Evolutionary conservation across 2,888 invertebrate genomes (phyloP), one percentile per base, ranked within the genome.

Genomic region (Agrilus cyanescens): DNA sequence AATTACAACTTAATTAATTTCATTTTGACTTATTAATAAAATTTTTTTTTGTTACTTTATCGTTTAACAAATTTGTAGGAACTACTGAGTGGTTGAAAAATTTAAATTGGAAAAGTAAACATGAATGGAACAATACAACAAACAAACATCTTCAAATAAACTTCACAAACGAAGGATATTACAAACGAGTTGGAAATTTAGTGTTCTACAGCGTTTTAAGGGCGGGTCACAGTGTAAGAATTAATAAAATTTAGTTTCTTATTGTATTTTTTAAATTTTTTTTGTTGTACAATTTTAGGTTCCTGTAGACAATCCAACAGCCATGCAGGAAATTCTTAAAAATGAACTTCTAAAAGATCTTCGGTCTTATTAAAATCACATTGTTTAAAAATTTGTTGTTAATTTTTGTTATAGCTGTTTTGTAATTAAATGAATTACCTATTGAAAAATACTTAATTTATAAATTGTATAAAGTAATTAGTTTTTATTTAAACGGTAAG

Each of bases 161-260:
- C 50, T 66, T 74, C 43, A 63, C 71, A 31, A 69, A 84, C 32
- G 84, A 85, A 60, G 89, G 84, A 13, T 89, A 82, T 57, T 72
- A 76, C 48, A 84, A 86, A 58, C 66, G 73, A 10, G 74, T 73
- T 46, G 76, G 75, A 43, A 82, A 82, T 52, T 77, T 89, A 43
- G 67, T 74, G 38, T 79, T 87, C 62, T 87, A 81, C 61, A 87
- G 84, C 81, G 76, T 88, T 45, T 74, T 85, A 47, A 70, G 80
- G 50, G 81, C 86, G 44, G 87, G 88, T 18, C 87, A 88, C 57
- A 85, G 85, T 76, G 85, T 63, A 82, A 67, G 52, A 45, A 33
- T 12, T 32, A 25, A 8, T 25, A 25, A 25, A 25, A 25, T 25
- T 25, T 25, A 3, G 5, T 18, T 25, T 6, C 10, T 25, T 25